Base-by-base conservation (phyloP, 2,113 vertebrate genomes). In the Herpetotheres cachinnans region DNA sequence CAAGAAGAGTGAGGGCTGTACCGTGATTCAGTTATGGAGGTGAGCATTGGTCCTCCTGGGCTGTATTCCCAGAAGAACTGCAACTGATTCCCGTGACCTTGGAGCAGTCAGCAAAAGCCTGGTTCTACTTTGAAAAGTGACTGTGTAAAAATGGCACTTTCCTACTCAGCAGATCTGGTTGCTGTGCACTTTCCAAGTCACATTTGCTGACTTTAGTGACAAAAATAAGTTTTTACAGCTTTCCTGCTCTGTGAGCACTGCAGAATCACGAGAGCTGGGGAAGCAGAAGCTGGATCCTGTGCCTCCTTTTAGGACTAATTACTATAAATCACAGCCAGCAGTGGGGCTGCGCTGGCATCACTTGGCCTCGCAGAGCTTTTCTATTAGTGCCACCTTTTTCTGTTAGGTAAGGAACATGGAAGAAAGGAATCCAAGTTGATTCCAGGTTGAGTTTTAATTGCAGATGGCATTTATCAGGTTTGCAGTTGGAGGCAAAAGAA, bases 101-200 rank as follows among this genome's bases (percentile, higher is more conserved):
- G 97, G 93, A 58, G 9, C 58, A 83, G 92, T 30, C 94, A 92
- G 93, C 58, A 70, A 32, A 32, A 97, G 72, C 63, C 71, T 86
- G 82, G 14, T 55, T 84, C 90, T 62, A 19, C 90, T 62, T 82
- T 52, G 85, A 86, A 47, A 86, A 96, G 73, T 58, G 54, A 61
- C 62, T 54, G 63, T 61, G 91, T 93, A 91, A 97, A 97, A 97
- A 95, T 78, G 92, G 92, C 69, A 81, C 80, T 92, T 86, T 94
- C 91, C 80, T 95, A 89, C 94, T 97, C 96, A 97, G 97, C 97
- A 97, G 74, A 94, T 96, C 88, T 83, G 85, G 50, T 46, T 4
- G 30, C 85, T 86, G 46, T 50, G 82, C 20, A 63, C 80, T 80
- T 76, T 95, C 95, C 95, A 93, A 94, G 90, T 84, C 87, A 86